A percentile compares a stretch with the other conserved stretches of the same genome.
phyloP scores from a whole-genome alignment of 2,888 invertebrate species.

The Calameuta idolon region DNA sequence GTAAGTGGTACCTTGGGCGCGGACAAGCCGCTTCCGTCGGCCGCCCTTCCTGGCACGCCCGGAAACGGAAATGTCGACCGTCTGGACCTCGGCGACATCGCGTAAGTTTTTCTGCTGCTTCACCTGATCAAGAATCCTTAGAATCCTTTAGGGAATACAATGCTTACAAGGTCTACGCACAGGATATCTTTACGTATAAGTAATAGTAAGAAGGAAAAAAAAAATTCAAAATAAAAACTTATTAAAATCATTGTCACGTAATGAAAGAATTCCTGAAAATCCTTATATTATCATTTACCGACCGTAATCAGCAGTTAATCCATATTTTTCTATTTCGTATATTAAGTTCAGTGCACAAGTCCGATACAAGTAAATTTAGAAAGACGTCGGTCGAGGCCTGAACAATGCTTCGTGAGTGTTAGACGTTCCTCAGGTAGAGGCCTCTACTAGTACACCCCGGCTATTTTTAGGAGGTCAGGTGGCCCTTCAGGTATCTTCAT shows the following conservation, averaged over 20 bases:
- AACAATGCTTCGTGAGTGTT: not conserved
- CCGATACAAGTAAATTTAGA: not conserved
- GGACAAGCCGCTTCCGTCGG: conserved; percentile 46
- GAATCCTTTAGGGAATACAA: not conserved
- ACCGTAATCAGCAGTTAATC: not conserved
- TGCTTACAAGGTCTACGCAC: not conserved
- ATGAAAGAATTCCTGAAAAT: not conserved
- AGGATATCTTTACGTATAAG: not conserved
- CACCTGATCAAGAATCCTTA: conserved; percentile 48
- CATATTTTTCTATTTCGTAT: not conserved
- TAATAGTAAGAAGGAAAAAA: not conserved
- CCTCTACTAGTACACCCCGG: conserved; percentile 15
- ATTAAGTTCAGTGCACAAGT: not conserved
- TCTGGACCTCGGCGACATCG: conserved; percentile 45
- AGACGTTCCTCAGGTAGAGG: conserved; percentile 16
- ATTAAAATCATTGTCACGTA: not conserved
- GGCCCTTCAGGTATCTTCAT: conserved; percentile 14
- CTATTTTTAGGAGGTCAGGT: conserved; percentile 55
- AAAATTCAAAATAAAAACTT: not conserved
- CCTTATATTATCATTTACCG: not conserved
- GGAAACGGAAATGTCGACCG: conserved; percentile 44
- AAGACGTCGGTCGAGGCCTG: not conserved
- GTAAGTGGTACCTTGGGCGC: conserved; percentile 53
- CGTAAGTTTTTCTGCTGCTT: conserved; percentile 56
- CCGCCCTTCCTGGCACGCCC: conserved; percentile 45